These are phyloP conservation scores for Anseranas semipalmata DNA, from an alignment of 2,113 vertebrate genomes.

Conservation along the genomic window DNA sequence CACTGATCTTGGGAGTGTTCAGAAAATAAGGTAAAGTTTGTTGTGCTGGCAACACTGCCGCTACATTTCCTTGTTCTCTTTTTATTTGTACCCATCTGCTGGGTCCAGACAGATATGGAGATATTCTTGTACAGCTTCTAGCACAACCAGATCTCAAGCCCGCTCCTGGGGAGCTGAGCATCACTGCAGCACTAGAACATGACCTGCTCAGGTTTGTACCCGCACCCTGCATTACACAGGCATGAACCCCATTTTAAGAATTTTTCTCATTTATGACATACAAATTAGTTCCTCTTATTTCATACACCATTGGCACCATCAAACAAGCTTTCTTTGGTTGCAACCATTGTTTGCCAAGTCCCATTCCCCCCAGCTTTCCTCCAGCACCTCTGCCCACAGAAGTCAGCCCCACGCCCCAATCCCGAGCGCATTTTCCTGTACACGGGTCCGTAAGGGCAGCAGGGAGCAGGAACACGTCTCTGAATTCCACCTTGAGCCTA, in stretches of 20 bases:
- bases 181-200: background rate
- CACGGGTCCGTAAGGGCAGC: background rate
- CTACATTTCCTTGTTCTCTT: background rate
- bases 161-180: background rate
- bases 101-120: background rate
- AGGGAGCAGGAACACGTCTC: background rate
- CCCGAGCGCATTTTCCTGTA: background rate
- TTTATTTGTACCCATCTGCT: background rate
- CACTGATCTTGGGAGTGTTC: background rate
- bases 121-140: background rate
- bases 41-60: background rate
- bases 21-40: background rate
- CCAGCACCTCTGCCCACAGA: too few species aligned
- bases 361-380: background rate
- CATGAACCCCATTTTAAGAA: background rate
- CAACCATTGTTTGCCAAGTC: background rate
- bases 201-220: background rate
- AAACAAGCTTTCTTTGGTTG: background rate
- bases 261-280: background rate
- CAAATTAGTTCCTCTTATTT: background rate
- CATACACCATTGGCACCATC: background rate
- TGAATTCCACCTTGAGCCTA: background rate
- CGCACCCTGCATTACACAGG: rapidly evolving
- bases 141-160: background rate
- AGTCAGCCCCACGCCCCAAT: background rate